A percentile compares a stretch with the other conserved stretches of the same genome.
Conservation (phyloP, 1,140 invertebrate species). For the Drosophila littoralis region DNA sequence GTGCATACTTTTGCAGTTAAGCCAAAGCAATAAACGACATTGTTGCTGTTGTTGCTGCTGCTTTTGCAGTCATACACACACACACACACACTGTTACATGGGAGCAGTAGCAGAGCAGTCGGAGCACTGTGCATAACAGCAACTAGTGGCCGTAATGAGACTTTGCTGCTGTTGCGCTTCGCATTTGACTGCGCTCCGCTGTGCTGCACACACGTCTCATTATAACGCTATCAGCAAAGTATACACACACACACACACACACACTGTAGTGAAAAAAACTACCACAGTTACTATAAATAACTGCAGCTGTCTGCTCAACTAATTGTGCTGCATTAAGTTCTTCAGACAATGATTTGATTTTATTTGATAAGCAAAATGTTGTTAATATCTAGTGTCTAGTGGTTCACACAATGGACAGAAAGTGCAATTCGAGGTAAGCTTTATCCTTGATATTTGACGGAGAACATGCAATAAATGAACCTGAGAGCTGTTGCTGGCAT, state of each 20-base stretch:
- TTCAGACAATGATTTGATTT: conserved; percentile 11
- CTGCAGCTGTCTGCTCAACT: neutral
- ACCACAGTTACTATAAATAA: neutral
- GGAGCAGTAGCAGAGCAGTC: conserved; percentile 4
- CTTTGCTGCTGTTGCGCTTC: conserved; percentile 49
- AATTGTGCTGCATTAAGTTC: neutral
- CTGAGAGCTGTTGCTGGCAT: conserved; percentile 13
- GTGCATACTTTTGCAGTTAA: conserved; percentile 45
- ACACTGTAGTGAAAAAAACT: conserved; percentile 22
- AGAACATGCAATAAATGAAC: conserved; percentile 34
- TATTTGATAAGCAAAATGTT: neutral
- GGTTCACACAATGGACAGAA: neutral
- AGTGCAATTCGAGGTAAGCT: neutral
- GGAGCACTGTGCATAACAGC: conserved; percentile 66
- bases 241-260: conserved; percentile 20
- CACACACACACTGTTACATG: neutral
- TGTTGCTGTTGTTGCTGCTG: conserved; percentile 38
- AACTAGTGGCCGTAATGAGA: conserved; percentile 75
- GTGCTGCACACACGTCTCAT: conserved; percentile 44
- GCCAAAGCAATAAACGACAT: conserved; percentile 34
- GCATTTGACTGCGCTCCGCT: conserved; percentile 33
- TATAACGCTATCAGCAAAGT: conserved; percentile 11
- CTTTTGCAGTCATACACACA: conserved; percentile 58
- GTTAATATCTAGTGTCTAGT: neutral
- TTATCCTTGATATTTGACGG: conserved; percentile 33